Evolutionary conservation across 2,113 vertebrate species (phyloP).

Genomic region (Tringa solitaria): DNA sequence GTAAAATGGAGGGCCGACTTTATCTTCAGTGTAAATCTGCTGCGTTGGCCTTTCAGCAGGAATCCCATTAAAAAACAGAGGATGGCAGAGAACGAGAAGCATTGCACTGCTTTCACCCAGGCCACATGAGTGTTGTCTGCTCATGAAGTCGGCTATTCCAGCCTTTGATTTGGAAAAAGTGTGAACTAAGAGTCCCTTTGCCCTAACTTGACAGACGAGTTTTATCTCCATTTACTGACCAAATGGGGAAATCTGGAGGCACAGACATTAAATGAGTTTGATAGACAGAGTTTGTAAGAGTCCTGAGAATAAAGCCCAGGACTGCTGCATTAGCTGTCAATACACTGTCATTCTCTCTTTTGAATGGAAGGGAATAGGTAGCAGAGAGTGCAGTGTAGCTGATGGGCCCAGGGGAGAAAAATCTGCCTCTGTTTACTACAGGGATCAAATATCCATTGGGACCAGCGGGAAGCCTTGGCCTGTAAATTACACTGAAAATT

Average conservation of each 20-base stretch:
- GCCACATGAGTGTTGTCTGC: background rate
- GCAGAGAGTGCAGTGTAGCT: background rate
- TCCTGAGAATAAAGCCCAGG: background rate
- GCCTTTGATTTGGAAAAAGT: background rate
- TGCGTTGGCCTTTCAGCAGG: background rate
- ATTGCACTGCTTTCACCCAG: background rate
- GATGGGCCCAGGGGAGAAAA: background rate
- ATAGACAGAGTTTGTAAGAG: background rate
- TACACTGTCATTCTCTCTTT: background rate
- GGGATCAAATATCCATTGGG: slow-evolving; percentile 1
- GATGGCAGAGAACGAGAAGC: accelerated
- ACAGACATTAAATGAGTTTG: background rate
- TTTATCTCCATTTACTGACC: background rate
- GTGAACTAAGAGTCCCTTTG: background rate
- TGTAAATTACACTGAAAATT: slow-evolving; percentile 13
- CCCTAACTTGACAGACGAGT: background rate
- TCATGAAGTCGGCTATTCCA: background rate
- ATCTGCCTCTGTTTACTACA: background rate
- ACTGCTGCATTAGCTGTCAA: background rate
- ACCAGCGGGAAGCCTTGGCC: background rate
- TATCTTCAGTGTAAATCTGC: background rate
- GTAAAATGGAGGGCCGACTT: background rate
- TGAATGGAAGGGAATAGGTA: background rate
- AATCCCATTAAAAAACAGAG: background rate
- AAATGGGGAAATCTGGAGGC: background rate